Percentiles rank a stretch among this genome's conserved stretches.
Conservation (phyloP, 2,113 vertebrate species). For the Willisornis vidua region DNA sequence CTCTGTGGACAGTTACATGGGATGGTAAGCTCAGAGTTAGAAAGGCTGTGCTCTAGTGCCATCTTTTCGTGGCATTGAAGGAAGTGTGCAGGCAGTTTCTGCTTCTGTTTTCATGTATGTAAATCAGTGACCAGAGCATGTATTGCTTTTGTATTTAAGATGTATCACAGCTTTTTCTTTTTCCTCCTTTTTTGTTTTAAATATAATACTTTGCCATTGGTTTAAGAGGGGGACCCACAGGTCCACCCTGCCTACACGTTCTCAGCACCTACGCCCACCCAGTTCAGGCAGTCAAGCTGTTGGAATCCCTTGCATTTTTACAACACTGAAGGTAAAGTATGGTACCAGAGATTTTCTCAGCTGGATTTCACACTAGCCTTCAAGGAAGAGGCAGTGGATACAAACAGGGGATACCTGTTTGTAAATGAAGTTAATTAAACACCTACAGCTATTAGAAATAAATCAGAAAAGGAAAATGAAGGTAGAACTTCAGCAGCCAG, state of each 20-base stretch:
- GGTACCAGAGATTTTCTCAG: neutral
- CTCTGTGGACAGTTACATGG: neutral
- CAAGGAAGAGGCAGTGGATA: neutral
- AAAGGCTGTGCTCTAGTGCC: neutral
- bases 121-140: neutral
- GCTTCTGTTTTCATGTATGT: neutral
- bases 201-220: neutral
- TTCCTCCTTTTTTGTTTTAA: neutral
- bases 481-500: neutral
- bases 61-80: neutral
- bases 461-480: neutral
- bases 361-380: neutral
- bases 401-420: neutral
- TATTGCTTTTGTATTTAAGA: neutral
- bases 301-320: neutral
- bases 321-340: neutral
- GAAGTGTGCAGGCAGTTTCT: neutral
- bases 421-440: neutral
- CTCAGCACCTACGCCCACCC: neutral
- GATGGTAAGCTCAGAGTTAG: neutral
- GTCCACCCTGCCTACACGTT: neutral
- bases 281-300: neutral
- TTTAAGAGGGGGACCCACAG: neutral
- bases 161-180: neutral
- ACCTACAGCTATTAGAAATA: neutral